Evolutionary conservation across 2,113 vertebrate species (phyloP), one percentile per base, ranked within the genome.

Genomic region (Myrmecophaga tridactyla): DNA sequence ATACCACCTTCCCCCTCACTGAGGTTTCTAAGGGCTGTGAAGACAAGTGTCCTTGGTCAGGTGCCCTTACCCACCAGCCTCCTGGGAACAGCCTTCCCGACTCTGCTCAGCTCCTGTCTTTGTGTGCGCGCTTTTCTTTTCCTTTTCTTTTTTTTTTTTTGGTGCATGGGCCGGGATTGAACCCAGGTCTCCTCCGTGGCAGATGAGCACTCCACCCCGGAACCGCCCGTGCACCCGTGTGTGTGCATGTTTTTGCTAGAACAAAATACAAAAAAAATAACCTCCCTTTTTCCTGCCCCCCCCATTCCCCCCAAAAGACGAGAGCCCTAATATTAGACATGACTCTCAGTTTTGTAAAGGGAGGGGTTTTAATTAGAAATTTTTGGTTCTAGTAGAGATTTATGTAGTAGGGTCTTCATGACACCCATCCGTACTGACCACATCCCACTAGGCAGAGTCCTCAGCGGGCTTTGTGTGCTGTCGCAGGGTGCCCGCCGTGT

Each of bases 401-500:
- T 65, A 1, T 18, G 31, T 31, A 4, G 31, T 53, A 29, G n/a
- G 3, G 6, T 41, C 36, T 83, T 69, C 10, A 17, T 14, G 72
- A 56, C 65, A 17, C 56, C n/a, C n/a, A n/a, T n/a, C n/a, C 17
- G 43, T 25, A 13, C 86, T 36, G 31, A 6, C 48, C 69, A 1
- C 43, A 2, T 27, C 56, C 82, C 25, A 0, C 21, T 9, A 29
- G 77, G 21, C 34, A 39, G 15, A 20, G 34, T 48, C 53, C 39
- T 72, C 25, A 11, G 56, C 53, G 13, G 60, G 36, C 1, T 84
- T 70, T 27, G 17, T 46, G 86, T 73, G 62, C 72, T 73, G 62
- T 91, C 36, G 12, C 29, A n/a, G 70, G 43, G 48, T 2, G 7
- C 36, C 34, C 31, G 0, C 14, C 0, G 0, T 9, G 0, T 39